Evolutionary conservation across 2,113 vertebrate genomes (phyloP).

Genomic region (Rhagologus leucostigma): DNA sequence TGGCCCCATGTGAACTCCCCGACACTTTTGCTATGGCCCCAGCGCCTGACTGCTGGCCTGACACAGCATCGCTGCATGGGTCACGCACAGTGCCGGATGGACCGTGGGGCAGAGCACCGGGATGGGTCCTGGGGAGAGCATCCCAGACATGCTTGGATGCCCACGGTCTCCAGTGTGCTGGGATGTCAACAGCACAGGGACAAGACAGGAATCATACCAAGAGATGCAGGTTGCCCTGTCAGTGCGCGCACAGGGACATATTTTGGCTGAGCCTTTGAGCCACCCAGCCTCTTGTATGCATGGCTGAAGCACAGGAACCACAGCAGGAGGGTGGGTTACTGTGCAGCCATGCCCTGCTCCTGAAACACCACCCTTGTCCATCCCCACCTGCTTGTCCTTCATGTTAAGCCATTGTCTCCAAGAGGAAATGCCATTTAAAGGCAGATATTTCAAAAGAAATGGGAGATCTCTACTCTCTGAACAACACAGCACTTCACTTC

Average conservation of each 20-base stretch:
- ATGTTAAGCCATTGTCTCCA: neutral
- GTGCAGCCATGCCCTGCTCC: neutral
- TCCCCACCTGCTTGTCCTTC: neutral
- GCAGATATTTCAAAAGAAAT: neutral
- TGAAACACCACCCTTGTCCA: neutral
- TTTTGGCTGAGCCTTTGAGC: neutral
- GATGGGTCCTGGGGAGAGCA: neutral
- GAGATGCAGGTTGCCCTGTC: neutral
- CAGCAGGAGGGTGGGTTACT: neutral
- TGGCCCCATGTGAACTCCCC: neutral
- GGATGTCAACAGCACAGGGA: neutral
- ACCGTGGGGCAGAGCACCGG: neutral
- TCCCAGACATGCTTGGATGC: neutral
- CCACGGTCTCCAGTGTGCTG: neutral
- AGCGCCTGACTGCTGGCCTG: neutral
- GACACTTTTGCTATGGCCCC: neutral
- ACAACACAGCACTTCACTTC: neutral
- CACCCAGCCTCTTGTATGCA: neutral
- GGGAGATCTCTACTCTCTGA: neutral
- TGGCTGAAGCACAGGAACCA: neutral
- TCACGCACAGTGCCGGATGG: neutral
- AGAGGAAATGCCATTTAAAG: neutral
- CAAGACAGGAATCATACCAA: neutral
- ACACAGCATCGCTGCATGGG: accelerated
- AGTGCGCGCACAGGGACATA: neutral